Evolutionary conservation across 2,797 vertebrate species (phyloP), one percentile per base, ranked within the genome.

Genomic region (Poeciliopsis turneri): DNA sequence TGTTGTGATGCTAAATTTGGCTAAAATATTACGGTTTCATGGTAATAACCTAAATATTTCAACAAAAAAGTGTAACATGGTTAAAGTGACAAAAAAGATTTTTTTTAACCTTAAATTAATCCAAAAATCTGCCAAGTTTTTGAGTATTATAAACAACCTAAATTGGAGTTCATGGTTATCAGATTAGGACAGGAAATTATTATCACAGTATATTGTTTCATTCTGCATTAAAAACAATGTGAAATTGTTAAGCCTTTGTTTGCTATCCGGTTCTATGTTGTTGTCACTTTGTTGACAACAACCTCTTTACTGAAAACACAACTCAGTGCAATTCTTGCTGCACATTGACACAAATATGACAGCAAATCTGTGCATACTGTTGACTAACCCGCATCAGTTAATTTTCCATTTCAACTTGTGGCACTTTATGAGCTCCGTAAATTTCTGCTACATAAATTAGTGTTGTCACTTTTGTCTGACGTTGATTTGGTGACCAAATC

Each of bases 401-500:
- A 70, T 46, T 46, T 70, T 16, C 3, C 41, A 16, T 28, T 46
- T 45, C 25, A 70, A 70, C 43, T n/a, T 9, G 68, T 70, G 68
- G 68, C 43, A 45, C 68, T 46, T 70, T 70, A 70, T 28, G 68
- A 39, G 25, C 41, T 70, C 68, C 13, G 68, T 70, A 57, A 74
- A 74, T 78, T 82, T 81, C 16, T 72, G 75, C 75, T 80, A 28
- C 74, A 64, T 69, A 81, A 43, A 74, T 69, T 73, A 86, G 76
- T 79, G 73, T 85, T 81, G 73, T 83, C 82, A 39, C 71, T 79
- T 86, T 90, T 82, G 88, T 83, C 78, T 91, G 86, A 79, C 83
- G 83, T 73, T 82, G 86, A 90, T 92, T 94, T 92, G 93, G 93
- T 93, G 93, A 94, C 94, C 94, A 94, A 93, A 95, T 93, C 94